Conservation (phyloP, 2,888 invertebrate genomes). For the Oligia fasciuncula region DNA sequence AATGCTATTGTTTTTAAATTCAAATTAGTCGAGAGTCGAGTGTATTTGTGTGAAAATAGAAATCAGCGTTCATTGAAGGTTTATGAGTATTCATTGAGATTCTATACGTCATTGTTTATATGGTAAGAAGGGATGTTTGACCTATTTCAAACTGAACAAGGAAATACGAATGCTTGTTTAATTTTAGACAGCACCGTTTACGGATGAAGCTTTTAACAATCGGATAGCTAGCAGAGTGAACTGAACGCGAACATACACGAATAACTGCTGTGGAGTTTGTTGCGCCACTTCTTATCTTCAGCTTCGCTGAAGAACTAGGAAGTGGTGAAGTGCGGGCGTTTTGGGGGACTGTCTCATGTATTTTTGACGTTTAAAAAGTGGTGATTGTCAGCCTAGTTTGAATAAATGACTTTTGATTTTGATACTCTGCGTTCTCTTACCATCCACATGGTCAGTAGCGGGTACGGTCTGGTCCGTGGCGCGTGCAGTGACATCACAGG, state of each 20-base stretch:
- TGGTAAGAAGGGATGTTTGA: conserved; percentile 10
- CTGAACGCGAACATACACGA: background rate
- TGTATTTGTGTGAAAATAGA: conserved; percentile 70
- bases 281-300: background rate
- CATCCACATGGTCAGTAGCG: conserved; percentile 80
- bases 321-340: background rate
- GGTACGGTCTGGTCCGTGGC: conserved; percentile 85
- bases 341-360: background rate
- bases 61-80: conserved; percentile 60
- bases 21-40: conserved; percentile 67
- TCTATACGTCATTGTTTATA: conserved; percentile 17
- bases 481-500: conserved; percentile 69
- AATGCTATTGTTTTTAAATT: conserved; percentile 77
- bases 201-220: background rate
- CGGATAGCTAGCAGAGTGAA: background rate
- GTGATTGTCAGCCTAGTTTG: background rate
- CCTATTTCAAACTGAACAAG: conserved; percentile 6
- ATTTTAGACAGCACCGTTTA: background rate
- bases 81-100: conserved; percentile 33
- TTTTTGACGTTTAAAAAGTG: background rate
- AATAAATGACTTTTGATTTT: background rate
- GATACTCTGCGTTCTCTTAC: conserved; percentile 65
- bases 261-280: background rate
- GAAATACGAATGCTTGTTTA: conserved; percentile 8
- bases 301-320: background rate